Evolutionary conservation across 1,140 invertebrate genomes (phyloP).

Genomic region (Heliconius nattereri): DNA sequence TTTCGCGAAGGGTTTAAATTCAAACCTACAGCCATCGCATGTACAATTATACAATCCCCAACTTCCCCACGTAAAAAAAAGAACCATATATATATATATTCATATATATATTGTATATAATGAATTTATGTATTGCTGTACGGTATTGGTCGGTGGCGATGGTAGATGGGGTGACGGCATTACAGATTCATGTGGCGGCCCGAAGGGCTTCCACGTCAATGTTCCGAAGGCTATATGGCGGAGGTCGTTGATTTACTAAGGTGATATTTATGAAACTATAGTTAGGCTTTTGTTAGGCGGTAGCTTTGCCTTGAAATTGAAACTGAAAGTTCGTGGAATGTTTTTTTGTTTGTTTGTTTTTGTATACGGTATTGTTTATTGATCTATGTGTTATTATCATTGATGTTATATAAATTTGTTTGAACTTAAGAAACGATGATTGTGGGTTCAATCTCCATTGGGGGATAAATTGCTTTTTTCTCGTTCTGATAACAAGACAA

Average conservation of each 20-base stretch:
- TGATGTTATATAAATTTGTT: no score
- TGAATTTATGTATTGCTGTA: slow-evolving; percentile 29
- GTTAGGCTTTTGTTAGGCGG: background rate
- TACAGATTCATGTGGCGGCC: slow-evolving; percentile 40
- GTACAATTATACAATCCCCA: no score
- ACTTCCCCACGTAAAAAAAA: background rate
- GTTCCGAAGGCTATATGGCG: slow-evolving; percentile 31
- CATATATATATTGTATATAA: no score
- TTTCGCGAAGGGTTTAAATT: no score
- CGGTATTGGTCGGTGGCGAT: slow-evolving; percentile 18
- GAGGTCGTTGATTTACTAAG: slow-evolving; percentile 37
- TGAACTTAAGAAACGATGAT: no score
- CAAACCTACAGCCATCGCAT: no score
- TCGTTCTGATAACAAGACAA: no score
- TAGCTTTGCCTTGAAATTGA: background rate
- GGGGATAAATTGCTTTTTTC: no score
- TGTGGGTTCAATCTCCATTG: no score
- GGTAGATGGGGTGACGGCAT: slow-evolving; percentile 33
- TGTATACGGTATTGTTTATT: no score
- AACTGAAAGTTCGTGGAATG: background rate
- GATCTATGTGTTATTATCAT: no score
- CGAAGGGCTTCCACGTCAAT: slow-evolving; percentile 36
- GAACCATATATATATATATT: background rate
- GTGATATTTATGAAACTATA: slow-evolving; percentile 1
- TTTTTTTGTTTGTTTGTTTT: background rate